A percentile compares a stretch with the other conserved stretches of the same genome.
Conservation (phyloP, 2,888 invertebrate species). For the Galeruca laticollis region DNA sequence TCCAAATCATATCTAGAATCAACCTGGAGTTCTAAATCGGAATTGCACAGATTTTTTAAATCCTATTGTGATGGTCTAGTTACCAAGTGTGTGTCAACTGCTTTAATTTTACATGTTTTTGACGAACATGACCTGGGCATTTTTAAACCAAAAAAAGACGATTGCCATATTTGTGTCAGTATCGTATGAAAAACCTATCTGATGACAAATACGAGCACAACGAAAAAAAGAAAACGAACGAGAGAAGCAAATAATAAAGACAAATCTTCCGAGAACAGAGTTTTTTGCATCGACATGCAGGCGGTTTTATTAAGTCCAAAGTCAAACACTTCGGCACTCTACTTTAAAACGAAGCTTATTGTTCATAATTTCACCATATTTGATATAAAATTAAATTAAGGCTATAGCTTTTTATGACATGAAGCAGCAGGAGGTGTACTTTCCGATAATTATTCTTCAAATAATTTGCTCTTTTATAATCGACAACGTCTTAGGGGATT, state of each 20-base stretch:
- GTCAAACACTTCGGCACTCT: constrained; percentile 4
- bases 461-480: constrained; percentile 5
- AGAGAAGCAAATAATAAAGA: constrained; percentile 2
- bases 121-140: neutral
- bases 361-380: constrained; percentile 2
- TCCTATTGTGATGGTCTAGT: neutral
- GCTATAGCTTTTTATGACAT: constrained; percentile 20
- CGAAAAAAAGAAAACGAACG: neutral
- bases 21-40: constrained; percentile 18
- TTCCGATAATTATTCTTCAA: constrained; percentile 14
- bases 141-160: constrained; percentile 13
- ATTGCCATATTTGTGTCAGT: constrained; percentile 10
- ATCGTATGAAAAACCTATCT: constrained; percentile 1
- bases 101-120: constrained; percentile 7
- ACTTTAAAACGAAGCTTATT: constrained; percentile 14
- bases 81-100: constrained; percentile 5
- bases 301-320: constrained; percentile 10
- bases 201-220: neutral
- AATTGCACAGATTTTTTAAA: constrained; percentile 7
- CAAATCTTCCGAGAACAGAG: neutral
- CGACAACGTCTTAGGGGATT: neutral
- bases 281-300: too few species aligned
- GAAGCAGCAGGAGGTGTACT: constrained; percentile 8
- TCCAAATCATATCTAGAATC: too few species aligned
- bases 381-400: constrained; percentile 10